phyloP scores from a whole-genome alignment of 2,888 invertebrate species.

The Zhuqinia jingwanae region DNA sequence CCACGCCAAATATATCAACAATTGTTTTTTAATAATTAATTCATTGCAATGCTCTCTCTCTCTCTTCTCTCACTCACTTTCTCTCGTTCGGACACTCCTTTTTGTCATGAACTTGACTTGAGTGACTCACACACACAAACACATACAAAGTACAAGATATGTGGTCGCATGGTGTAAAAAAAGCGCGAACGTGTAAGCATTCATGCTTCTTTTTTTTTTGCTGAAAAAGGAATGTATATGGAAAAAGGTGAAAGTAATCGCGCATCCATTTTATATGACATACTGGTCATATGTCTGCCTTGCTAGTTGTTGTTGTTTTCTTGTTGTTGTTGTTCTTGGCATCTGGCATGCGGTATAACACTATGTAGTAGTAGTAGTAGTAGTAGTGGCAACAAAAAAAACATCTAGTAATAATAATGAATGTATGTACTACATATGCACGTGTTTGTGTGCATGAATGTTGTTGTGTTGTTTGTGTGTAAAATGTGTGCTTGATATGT shows the following conservation, averaged over 20 bases:
- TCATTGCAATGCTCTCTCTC: no score
- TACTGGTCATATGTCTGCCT: neutral
- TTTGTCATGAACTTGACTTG: neutral
- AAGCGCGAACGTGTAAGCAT: neutral
- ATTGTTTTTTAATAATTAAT: slow-evolving; percentile 43
- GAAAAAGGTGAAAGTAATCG: slow-evolving; percentile 29
- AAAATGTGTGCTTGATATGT: neutral
- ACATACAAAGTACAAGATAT: neutral
- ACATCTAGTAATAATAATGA: neutral
- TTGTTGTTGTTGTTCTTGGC: neutral
- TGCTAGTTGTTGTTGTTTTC: neutral
- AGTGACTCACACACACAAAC: neutral
- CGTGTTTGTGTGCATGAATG: neutral
- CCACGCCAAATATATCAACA: slow-evolving; percentile 12
- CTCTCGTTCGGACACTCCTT: neutral
- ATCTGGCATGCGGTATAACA: neutral
- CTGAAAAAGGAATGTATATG: neutral
- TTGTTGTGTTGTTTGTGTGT: neutral
- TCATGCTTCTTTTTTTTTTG: no score
- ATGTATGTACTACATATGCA: neutral
- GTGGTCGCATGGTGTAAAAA: neutral
- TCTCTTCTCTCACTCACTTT: no score
- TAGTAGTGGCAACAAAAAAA: neutral
- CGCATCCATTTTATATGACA: slow-evolving; percentile 33
- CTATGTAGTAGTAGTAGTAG: neutral